Evolutionary conservation across 2,888 invertebrate genomes (phyloP).

Genomic region (Gandaritis pyraliata): DNA sequence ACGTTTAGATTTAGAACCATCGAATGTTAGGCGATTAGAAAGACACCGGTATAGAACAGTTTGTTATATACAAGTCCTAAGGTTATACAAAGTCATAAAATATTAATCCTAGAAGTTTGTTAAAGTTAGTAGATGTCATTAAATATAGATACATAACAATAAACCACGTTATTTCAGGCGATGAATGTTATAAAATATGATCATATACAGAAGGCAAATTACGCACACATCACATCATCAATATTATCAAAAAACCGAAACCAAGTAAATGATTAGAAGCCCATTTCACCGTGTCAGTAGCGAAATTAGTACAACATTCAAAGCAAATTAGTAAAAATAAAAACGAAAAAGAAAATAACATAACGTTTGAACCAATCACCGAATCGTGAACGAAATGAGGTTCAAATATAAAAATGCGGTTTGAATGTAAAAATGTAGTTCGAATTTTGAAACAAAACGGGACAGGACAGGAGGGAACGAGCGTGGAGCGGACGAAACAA

Average conservation of each 20-base stretch:
- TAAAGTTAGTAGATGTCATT: constrained; percentile 47
- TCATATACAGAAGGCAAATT: constrained; percentile 79
- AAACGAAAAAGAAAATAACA: constrained; percentile 44
- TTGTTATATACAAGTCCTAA: constrained; percentile 43
- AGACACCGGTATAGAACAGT: constrained; percentile 38
- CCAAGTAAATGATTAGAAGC: constrained; percentile 66
- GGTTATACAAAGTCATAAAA: constrained; percentile 45
- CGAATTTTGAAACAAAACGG: constrained; percentile 58
- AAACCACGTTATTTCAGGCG: constrained; percentile 49
- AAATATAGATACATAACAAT: constrained; percentile 49
- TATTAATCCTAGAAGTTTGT: constrained; percentile 47
- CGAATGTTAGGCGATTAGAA: constrained; percentile 59
- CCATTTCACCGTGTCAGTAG: constrained; percentile 75
- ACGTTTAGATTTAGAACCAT: constrained; percentile 65
- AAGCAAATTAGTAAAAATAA: constrained; percentile 64
- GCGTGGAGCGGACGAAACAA: constrained; percentile 49
- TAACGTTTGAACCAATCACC: constrained; percentile 82
- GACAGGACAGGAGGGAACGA: constrained; percentile 45
- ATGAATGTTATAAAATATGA: constrained; percentile 65
- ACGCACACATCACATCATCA: constrained; percentile 83
- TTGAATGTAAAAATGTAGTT: constrained; percentile 61
- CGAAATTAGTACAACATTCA: constrained; percentile 72
- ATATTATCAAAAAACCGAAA: constrained; percentile 63
- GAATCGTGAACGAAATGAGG: constrained; percentile 54
- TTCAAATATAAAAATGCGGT: constrained; percentile 52